These are phyloP conservation scores for Oligia strigilis DNA, from an alignment of 2,888 invertebrate genomes.

Conservation along the genomic window DNA sequence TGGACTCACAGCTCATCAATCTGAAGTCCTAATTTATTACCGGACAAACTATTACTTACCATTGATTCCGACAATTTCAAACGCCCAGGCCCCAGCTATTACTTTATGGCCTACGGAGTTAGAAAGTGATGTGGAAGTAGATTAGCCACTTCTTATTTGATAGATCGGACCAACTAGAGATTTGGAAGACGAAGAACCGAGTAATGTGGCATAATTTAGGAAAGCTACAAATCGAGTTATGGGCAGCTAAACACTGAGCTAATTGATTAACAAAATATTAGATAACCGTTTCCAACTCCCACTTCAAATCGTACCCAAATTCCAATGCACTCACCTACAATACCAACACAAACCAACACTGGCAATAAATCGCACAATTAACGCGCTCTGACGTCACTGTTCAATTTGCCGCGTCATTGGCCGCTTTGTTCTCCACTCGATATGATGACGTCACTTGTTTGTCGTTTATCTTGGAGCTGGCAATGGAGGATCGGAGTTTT, in stretches of 20 bases:
- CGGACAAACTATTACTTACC: neutral
- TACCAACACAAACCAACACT: slow-evolving; percentile 28
- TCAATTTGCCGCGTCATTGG: slow-evolving; percentile 66
- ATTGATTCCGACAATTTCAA: neutral
- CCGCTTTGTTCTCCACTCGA: slow-evolving; percentile 50
- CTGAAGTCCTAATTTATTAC: neutral
- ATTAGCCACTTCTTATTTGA: neutral
- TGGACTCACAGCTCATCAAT: neutral
- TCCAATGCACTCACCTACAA: slow-evolving; percentile 9
- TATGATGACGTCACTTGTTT: slow-evolving; percentile 53
- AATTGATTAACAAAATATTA: neutral
- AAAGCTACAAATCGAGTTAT: neutral
- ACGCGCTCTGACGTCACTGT: slow-evolving; percentile 55
- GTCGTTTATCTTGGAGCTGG: slow-evolving; percentile 29
- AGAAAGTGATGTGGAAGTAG: neutral
- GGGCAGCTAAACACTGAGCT: neutral
- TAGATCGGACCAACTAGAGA: neutral
- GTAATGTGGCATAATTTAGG: neutral
- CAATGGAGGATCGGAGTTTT: neutral
- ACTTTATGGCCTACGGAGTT: too few species aligned
- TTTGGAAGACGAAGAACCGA: neutral
- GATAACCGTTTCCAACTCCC: neutral
- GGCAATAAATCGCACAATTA: slow-evolving; percentile 62
- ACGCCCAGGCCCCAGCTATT: neutral
- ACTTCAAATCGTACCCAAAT: slow-evolving; percentile 2